Evolutionary conservation across 2,113 vertebrate species (phyloP).

Genomic region (Psettodes erumei): DNA sequence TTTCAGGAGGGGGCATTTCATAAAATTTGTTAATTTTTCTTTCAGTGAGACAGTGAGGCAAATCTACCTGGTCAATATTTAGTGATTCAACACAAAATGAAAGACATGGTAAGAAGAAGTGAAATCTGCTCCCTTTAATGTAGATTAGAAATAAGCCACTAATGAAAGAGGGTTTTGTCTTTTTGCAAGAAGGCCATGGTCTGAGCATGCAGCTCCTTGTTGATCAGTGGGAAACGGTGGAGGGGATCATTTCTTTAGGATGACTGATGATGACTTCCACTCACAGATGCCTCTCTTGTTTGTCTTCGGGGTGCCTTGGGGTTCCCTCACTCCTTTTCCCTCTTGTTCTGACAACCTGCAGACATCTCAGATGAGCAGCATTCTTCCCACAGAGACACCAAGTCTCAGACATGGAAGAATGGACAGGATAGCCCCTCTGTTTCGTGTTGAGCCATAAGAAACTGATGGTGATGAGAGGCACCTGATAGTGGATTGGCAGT

Average conservation of each 20-base stretch:
- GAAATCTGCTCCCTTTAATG: constrained; percentile 88
- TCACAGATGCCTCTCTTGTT: constrained; percentile 93
- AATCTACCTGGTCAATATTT: constrained; percentile 35
- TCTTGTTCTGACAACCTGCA: constrained; percentile 94
- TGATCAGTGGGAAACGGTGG: constrained; percentile 81
- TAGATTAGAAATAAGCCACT: constrained; percentile 82
- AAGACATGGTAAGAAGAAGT: constrained; percentile 82
- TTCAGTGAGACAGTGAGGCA: constrained; percentile 7
- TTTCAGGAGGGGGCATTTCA: constrained; percentile 16
- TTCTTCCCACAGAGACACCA: constrained; percentile 69
- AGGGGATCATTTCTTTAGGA: constrained; percentile 93
- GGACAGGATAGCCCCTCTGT: constrained; percentile 49
- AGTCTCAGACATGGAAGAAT: constrained; percentile 58
- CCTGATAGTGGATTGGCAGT: background rate
- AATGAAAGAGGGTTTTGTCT: constrained; percentile 93
- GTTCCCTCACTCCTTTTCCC: constrained; percentile 80
- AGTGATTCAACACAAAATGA: constrained; percentile 61
- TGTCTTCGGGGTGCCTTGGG: constrained; percentile 87
- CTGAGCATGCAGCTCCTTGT: constrained; percentile 79
- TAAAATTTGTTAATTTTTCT: constrained; percentile 17
- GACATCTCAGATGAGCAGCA: constrained; percentile 89
- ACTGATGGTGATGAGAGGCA: background rate
- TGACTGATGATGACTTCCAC: constrained; percentile 89
- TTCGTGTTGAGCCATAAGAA: constrained; percentile 32
- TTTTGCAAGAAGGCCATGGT: constrained; percentile 86